Evolutionary conservation across 2,888 invertebrate species (phyloP).

Genomic region (Netelia virgata): DNA sequence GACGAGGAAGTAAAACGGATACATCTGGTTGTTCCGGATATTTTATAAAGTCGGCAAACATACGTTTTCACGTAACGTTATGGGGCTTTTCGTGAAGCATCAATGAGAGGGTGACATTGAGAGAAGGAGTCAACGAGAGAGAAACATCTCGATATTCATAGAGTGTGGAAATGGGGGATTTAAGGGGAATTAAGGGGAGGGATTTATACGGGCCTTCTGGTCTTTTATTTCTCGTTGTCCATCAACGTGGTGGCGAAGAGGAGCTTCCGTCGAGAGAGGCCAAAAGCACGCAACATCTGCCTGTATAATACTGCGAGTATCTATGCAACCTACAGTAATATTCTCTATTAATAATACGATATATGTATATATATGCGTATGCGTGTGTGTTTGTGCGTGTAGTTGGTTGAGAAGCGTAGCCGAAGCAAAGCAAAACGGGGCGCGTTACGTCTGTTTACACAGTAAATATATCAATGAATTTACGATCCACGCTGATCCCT

Average conservation of each 20-base stretch:
- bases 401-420: neutral
- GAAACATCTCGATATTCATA: neutral
- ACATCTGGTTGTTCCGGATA: neutral
- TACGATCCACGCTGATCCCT: slow-evolving; percentile 82
- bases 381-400: no score
- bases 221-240: slow-evolving; percentile 37
- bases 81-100: neutral
- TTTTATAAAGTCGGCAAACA: neutral
- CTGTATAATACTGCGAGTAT: slow-evolving; percentile 4
- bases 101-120: neutral
- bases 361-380: neutral
- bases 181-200: neutral
- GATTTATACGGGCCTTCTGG: slow-evolving; percentile 12
- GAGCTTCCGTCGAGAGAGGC: slow-evolving; percentile 36
- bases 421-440: slow-evolving; percentile 37
- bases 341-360: neutral
- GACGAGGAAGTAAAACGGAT: neutral
- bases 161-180: neutral
- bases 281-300: slow-evolving; percentile 23
- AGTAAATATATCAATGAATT: slow-evolving; percentile 84
- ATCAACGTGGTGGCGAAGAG: neutral
- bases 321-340: neutral
- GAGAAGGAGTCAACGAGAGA: neutral
- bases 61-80: neutral
- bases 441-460: slow-evolving; percentile 78